Percentiles rank a stretch among this genome's conserved stretches.
phyloP scores from a whole-genome alignment of 2,888 invertebrate species.

The Dinocampus coccinellae region DNA sequence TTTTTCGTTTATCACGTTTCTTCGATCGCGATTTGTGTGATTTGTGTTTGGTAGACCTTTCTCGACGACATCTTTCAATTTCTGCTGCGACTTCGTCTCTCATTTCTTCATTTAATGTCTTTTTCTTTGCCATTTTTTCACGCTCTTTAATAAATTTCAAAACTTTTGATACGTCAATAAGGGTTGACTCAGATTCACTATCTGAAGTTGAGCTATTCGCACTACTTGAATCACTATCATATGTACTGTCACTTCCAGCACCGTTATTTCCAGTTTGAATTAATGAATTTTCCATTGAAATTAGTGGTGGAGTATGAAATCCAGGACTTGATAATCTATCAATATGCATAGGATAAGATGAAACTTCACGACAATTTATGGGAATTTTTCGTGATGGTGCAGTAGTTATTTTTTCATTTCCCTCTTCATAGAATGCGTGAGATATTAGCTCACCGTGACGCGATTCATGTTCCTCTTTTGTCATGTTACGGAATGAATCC shows the following conservation, averaged over 20 bases:
- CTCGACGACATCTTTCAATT: conserved; percentile 60
- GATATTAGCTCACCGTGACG: conserved; percentile 52
- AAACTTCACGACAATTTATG: conserved; percentile 1
- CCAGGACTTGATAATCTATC: background rate
- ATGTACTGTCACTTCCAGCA: conserved; percentile 28
- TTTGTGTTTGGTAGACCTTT: conserved; percentile 47
- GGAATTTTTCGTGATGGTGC: conserved; percentile 25
- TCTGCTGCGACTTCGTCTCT: conserved; percentile 64
- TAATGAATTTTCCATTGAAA: background rate
- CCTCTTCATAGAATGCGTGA: conserved; percentile 30
- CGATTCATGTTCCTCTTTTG: conserved; percentile 67
- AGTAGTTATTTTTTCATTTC: conserved; percentile 30
- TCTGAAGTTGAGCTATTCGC: conserved; percentile 37
- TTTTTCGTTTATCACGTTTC: conserved; percentile 44
- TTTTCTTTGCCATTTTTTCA: conserved; percentile 61
- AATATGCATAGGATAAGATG: background rate
- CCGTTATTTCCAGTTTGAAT: background rate
- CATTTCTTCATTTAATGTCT: conserved; percentile 59
- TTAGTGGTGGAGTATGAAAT: background rate
- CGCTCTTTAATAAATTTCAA: conserved; percentile 62
- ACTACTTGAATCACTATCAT: conserved; percentile 31
- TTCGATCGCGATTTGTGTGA: conserved; percentile 48
- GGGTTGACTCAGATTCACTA: conserved; percentile 42
- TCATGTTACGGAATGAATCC: conserved; percentile 61
- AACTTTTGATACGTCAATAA: conserved; percentile 54